These are phyloP conservation scores for Illadopsis cleaveri DNA, from an alignment of 2,113 vertebrate genomes.

Conservation along the genomic window DNA sequence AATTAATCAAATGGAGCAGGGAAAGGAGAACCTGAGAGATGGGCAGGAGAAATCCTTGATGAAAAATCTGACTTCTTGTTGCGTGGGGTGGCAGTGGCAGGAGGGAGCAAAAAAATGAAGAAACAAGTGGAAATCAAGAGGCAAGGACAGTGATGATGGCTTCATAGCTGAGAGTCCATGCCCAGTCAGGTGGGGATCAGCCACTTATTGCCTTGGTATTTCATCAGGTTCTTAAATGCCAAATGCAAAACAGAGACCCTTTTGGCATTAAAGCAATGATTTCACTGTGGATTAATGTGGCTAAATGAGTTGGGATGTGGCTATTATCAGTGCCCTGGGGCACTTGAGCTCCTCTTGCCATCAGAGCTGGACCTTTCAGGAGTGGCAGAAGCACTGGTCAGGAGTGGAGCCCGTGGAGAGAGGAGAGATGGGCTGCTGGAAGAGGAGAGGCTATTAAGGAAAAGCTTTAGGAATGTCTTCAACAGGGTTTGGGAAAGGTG, in stretches of 20 bases:
- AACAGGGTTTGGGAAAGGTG: rapidly evolving
- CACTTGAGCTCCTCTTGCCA: background rate
- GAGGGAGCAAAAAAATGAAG: background rate
- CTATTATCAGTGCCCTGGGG: rapidly evolving
- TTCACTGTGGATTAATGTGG: background rate
- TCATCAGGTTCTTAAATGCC: background rate
- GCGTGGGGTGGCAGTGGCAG: no score
- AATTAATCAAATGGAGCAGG: background rate
- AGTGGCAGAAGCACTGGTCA: rapidly evolving
- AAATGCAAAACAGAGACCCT: background rate
- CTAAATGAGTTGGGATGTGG: background rate
- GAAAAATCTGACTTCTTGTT: background rate
- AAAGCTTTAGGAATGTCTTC: background rate
- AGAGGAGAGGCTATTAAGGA: background rate
- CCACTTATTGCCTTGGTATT: background rate
- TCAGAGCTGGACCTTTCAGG: background rate
- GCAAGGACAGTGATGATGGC: background rate
- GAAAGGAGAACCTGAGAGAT: background rate
- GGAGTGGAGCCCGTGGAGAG: background rate
- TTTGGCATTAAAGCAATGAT: background rate
- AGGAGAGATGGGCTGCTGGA: background rate
- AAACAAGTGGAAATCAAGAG: background rate
- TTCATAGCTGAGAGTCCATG: background rate
- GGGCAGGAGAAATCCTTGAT: background rate
- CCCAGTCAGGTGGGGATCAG: background rate